Percentiles rank a stretch among this genome's conserved stretches.
phyloP scores from a whole-genome alignment of 2,888 invertebrate genomes.

The Drosophila longiperda region DNA sequence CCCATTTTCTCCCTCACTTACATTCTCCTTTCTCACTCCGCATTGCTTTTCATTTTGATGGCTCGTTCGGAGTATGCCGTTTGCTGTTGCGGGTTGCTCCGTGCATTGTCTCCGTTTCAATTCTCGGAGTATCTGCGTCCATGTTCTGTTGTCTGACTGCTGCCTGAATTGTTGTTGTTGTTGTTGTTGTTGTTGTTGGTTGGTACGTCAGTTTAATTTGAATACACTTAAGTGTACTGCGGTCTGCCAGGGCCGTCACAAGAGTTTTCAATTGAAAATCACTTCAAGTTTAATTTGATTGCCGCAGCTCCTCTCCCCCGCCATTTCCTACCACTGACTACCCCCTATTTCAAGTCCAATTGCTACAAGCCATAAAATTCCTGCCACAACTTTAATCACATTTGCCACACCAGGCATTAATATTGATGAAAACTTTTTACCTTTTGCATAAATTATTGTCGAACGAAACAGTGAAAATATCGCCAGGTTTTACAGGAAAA shows the following conservation, averaged over 20 bases:
- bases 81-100: conserved; percentile 16
- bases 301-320: conserved; percentile 34
- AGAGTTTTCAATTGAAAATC: conserved; percentile 80
- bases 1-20: not conserved
- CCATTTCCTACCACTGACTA: not conserved
- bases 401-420: conserved; percentile 66
- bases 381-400: conserved; percentile 70
- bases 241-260: conserved; percentile 70
- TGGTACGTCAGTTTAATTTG: conserved; percentile 79
- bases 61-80: conserved; percentile 36
- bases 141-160: conserved; percentile 37
- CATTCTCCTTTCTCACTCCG: not conserved
- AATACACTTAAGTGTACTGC: conserved; percentile 80
- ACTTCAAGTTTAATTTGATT: conserved; percentile 81
- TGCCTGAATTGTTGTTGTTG: conserved; percentile 11
- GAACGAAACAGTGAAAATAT: conserved; percentile 5
- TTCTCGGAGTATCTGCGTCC: conserved; percentile 17
- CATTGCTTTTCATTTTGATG: conserved; percentile 25
- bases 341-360: not conserved
- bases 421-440: conserved; percentile 71
- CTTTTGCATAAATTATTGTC: conserved; percentile 64
- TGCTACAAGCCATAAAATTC: conserved; percentile 6
- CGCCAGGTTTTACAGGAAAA: not conserved
- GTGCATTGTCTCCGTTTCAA: conserved; percentile 51
- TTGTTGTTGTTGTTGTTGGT: conserved; percentile 52